These are phyloP conservation scores for Sander vitreus DNA, from an alignment of 2,113 vertebrate genomes.

Conservation along the genomic window DNA sequence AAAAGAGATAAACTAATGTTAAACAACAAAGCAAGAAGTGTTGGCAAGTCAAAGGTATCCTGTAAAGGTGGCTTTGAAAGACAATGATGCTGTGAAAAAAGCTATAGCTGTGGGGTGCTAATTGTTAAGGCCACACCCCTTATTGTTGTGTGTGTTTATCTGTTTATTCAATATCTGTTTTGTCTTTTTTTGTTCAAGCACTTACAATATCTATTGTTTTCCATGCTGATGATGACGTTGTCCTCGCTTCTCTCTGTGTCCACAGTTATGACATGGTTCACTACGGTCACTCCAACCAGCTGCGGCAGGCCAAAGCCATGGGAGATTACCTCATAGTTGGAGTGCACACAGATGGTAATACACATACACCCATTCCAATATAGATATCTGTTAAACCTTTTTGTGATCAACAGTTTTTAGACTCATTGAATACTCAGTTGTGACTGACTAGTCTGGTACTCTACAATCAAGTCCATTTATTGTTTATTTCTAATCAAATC, in stretches of 20 bases:
- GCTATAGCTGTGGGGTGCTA: not conserved
- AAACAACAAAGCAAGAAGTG: not conserved
- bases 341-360: constrained; percentile 94
- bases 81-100: not conserved
- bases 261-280: constrained; percentile 99
- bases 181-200: not conserved
- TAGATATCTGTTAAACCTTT: not conserved
- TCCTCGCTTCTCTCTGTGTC: constrained; percentile 18
- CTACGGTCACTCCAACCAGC: constrained; percentile 98
- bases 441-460: not conserved
- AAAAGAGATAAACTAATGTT: not conserved
- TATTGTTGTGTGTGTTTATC: not conserved
- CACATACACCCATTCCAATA: not conserved
- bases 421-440: not conserved
- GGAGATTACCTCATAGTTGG: constrained; percentile 94
- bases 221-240: not conserved
- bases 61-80: not conserved
- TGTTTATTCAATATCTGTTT: not conserved
- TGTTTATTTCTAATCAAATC: not conserved
- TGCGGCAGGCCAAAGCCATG: constrained; percentile 96
- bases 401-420: not conserved
- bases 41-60: not conserved
- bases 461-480: not conserved
- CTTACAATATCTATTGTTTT: not conserved
- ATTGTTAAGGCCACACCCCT: not conserved